Conservation (phyloP, 2,797 vertebrate species). For the Myotis findleyi region DNA sequence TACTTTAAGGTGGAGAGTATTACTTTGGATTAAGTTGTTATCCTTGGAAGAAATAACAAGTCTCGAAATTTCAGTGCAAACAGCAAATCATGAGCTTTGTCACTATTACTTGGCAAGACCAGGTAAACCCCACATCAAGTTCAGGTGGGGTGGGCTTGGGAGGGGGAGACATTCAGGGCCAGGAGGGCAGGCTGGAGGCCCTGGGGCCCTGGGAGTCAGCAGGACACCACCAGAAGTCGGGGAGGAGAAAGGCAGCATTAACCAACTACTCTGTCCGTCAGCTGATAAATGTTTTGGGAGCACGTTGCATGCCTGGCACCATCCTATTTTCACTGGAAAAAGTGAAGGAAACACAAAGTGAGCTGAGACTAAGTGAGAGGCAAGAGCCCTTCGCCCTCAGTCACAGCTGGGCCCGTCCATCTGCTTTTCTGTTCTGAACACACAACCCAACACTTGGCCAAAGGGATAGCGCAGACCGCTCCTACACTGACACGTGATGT, state of each 20-base stretch:
- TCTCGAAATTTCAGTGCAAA: slow-evolving; percentile 5
- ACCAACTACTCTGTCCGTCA: not conserved
- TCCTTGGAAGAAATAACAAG: not conserved
- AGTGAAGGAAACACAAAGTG: not conserved
- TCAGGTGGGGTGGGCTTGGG: not conserved
- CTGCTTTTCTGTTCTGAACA: not conserved
- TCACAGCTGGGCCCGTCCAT: not conserved
- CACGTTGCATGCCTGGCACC: not conserved
- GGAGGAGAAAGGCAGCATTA: not conserved
- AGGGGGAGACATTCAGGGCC: not conserved
- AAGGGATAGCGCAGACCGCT: not conserved
- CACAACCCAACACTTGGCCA: not conserved
- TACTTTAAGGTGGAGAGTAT: slow-evolving; percentile 2
- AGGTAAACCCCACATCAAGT: not conserved
- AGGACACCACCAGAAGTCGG: not conserved
- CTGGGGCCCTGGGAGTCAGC: not conserved
- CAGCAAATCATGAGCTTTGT: not conserved
- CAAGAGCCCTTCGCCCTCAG: not conserved
- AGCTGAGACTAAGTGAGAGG: not conserved
- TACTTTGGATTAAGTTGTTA: slow-evolving; percentile 6
- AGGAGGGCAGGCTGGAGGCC: not conserved
- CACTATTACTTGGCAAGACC: not conserved
- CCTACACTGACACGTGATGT: not conserved
- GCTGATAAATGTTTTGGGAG: not conserved
- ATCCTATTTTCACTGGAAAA: not conserved